Percentiles rank a stretch among this genome's conserved stretches.
These are phyloP conservation scores for Harpalus rubripes DNA, from an alignment of 2,888 invertebrate genomes.

Conservation along the genomic window DNA sequence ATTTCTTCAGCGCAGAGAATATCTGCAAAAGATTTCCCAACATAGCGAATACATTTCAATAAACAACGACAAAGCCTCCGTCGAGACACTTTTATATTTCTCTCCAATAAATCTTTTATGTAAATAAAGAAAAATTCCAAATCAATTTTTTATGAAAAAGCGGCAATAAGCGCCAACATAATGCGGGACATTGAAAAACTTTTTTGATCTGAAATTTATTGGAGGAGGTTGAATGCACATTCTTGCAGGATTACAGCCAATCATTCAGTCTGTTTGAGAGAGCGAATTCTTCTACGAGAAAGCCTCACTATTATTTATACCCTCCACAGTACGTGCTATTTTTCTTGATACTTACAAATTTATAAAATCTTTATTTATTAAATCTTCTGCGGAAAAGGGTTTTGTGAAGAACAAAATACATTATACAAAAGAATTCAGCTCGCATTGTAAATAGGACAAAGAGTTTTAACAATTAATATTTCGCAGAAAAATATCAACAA, in stretches of 20 bases:
- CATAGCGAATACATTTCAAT: conserved; percentile 57
- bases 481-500: not conserved
- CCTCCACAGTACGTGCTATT: not conserved
- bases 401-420: not conserved
- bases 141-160: conserved; percentile 64
- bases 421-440: not conserved
- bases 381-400: not conserved
- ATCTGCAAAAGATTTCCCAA: conserved; percentile 59
- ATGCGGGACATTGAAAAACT: conserved; percentile 61
- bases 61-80: conserved; percentile 59
- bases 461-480: not conserved
- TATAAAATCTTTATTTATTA: not conserved
- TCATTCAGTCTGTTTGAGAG: conserved; percentile 59
- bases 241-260: conserved; percentile 65
- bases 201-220: conserved; percentile 64
- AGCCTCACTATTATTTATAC: not conserved
- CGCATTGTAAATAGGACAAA: not conserved
- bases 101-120: conserved; percentile 66
- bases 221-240: conserved; percentile 63
- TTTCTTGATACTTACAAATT: not conserved
- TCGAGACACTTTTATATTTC: conserved; percentile 64
- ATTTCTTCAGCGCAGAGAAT: conserved; percentile 19
- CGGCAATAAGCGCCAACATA: conserved; percentile 61
- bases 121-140: conserved; percentile 62
- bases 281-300: not conserved